Conservation (phyloP, 1,140 invertebrate genomes). For the Caerostris extrusa region DNA sequence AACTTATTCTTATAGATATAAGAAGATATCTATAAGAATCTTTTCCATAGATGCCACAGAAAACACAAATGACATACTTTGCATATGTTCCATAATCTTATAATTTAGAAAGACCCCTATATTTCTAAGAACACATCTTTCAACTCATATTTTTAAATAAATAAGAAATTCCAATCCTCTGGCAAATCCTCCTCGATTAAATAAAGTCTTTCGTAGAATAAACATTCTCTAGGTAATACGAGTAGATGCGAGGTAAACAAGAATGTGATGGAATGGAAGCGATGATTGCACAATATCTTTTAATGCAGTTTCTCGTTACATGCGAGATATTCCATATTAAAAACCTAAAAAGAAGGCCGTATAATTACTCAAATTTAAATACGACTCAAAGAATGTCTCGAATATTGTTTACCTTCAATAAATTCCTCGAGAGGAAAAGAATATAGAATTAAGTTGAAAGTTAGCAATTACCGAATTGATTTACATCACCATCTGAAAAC, state of each 20-base stretch:
- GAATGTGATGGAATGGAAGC: background rate
- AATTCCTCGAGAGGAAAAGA: background rate
- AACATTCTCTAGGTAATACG: background rate
- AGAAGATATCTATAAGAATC: too few relatives aligned
- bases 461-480: slow-evolving; percentile 36
- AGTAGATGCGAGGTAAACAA: background rate
- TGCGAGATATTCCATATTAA: background rate
- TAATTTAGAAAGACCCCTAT: too few relatives aligned
- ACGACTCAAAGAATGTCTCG: background rate
- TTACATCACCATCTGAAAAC: background rate
- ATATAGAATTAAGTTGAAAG: slow-evolving; percentile 14
- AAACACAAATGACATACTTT: too few relatives aligned
- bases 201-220: background rate
- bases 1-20: too few relatives aligned
- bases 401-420: background rate
- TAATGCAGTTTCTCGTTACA: background rate
- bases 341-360: background rate
- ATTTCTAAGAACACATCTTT: too few relatives aligned
- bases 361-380: slow-evolving; percentile 25
- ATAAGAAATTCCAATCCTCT: too few relatives aligned
- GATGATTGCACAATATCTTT: background rate
- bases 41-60: too few relatives aligned
- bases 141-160: background rate
- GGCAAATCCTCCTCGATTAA: background rate
- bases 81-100: too few relatives aligned